Conservation (phyloP, 2,888 invertebrate genomes). For the Nesidiocoris tenuis region DNA sequence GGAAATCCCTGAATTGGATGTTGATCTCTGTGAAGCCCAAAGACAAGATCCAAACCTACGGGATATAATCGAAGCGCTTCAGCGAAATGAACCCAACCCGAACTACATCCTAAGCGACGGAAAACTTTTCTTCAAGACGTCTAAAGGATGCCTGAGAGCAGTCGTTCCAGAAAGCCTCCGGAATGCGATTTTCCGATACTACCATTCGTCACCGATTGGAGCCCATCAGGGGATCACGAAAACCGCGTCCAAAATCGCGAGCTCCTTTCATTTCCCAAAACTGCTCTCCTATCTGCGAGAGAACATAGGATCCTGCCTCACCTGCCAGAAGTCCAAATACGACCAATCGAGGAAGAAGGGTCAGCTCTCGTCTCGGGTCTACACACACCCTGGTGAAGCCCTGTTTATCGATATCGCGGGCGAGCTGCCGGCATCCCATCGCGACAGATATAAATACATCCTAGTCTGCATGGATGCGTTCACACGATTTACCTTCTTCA, state of each 20-base stretch:
- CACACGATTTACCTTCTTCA: conserved; percentile 2
- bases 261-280: conserved; percentile 4
- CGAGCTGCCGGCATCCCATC: not conserved
- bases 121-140: not conserved
- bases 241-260: conserved; percentile 3
- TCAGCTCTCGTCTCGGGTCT: not conserved
- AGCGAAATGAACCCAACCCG: not conserved
- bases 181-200: not conserved
- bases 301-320: not conserved
- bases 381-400: conserved; percentile 5
- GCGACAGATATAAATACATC: conserved; percentile 1
- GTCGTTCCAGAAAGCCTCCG: not conserved
- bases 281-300: not conserved
- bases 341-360: conserved; percentile 13
- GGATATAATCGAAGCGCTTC: not conserved
- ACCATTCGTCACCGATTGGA: not conserved
- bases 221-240: conserved; percentile 1
- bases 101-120: not conserved
- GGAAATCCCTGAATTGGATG: not conserved
- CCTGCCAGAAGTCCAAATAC: conserved; percentile 7
- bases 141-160: not conserved
- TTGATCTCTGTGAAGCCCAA: not conserved
- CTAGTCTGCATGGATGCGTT: conserved; percentile 12
- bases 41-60: not conserved
- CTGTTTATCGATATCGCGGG: conserved; percentile 18